Conservation (phyloP, 2,113 vertebrate species). For the Pedionomus torquatus region DNA sequence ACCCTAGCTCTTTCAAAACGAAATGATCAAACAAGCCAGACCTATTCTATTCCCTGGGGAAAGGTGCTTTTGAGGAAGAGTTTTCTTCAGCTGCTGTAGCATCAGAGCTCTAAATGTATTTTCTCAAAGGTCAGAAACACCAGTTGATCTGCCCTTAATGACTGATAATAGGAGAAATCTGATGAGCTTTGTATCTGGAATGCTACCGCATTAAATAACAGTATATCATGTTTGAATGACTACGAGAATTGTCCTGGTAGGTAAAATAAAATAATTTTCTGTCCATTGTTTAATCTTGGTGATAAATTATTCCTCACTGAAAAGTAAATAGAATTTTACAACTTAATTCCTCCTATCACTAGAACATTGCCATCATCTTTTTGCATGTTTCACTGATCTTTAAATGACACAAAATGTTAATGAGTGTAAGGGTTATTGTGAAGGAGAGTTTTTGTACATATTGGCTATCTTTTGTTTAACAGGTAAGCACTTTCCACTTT, state of each 20-base stretch:
- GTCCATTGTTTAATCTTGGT: neutral
- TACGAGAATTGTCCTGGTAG: neutral
- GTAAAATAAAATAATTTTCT: neutral
- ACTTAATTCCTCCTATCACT: neutral
- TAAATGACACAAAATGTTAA: neutral
- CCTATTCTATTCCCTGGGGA: neutral
- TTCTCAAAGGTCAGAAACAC: neutral
- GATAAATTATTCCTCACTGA: neutral
- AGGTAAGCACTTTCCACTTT: neutral
- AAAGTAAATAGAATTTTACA: constrained; percentile 29
- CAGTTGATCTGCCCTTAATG: neutral
- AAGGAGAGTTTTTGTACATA: neutral
- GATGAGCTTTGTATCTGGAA: neutral
- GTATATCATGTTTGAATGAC: neutral
- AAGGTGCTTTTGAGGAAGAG: neutral
- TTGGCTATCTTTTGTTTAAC: neutral
- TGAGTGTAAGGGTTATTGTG: neutral
- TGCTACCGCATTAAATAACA: neutral
- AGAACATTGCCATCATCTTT: neutral
- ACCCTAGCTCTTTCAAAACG: neutral
- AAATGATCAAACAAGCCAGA: neutral
- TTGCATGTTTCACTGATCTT: constrained; percentile 3
- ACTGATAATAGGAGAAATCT: neutral
- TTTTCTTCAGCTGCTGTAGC: neutral
- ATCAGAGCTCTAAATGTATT: neutral